phyloP scores from a whole-genome alignment of 2,888 invertebrate species.

The Chrysolina americana region DNA sequence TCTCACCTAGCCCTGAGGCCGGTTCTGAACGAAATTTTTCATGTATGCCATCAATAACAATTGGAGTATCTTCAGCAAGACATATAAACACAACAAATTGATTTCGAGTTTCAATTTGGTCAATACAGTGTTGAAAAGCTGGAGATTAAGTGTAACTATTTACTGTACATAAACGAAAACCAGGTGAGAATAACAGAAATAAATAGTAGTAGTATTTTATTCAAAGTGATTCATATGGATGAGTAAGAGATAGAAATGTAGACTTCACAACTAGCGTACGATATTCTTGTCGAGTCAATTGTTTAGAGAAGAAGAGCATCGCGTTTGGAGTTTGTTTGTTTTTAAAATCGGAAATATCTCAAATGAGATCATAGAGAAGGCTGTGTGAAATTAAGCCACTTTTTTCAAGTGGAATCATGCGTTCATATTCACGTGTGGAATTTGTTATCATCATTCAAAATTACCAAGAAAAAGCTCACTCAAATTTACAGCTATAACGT shows the following conservation, averaged over 20 bases:
- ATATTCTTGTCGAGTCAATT: constrained; percentile 3
- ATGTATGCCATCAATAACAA: too few species aligned
- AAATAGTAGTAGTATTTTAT: constrained; percentile 12
- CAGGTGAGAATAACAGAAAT: constrained; percentile 1
- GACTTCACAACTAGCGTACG: not conserved
- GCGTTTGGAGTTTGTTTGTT: not conserved
- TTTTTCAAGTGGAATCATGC: not conserved
- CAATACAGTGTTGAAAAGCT: not conserved
- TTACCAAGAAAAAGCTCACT: too few species aligned
- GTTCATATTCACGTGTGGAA: not conserved
- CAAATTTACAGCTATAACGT: too few species aligned
- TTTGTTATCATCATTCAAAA: not conserved
- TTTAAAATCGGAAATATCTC: constrained; percentile 5
- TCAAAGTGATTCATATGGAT: not conserved
- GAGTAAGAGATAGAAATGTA: not conserved
- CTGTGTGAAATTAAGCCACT: not conserved
- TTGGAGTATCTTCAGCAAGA: too few species aligned
- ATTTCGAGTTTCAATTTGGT: not conserved
- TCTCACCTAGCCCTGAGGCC: too few species aligned
- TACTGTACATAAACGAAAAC: not conserved
- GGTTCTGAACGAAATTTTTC: too few species aligned
- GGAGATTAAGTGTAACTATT: not conserved
- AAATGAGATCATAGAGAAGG: not conserved
- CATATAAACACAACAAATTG: not conserved
- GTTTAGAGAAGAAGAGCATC: constrained; percentile 1